Evolutionary conservation across 2,797 vertebrate genomes (phyloP), one percentile per base, ranked within the genome.

Genomic region (Myoxocephalus aenaeus): DNA sequence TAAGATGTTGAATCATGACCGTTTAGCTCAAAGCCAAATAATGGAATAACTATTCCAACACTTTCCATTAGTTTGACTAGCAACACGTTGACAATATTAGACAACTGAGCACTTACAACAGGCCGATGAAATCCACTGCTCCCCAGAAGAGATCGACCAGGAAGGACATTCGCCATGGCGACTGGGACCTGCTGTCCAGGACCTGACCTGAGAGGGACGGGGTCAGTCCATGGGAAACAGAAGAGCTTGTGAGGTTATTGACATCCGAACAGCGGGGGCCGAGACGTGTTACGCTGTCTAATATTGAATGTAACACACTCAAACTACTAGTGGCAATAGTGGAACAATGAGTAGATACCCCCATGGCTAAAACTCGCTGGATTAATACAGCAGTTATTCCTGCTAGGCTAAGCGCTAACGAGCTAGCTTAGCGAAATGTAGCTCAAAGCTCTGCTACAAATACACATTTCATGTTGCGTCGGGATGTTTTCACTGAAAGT

Each of bases 71-170:
- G 8, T 59, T 36, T 59, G 10, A n/a, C 9, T 20, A 58, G 29
- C 57, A 59, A 59, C 57, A 61, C 53, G 22, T 54, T 14, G 13
- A 34, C 56, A 34, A 10, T 25, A 25, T 36, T 11, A 51, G 15
- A 22, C 7, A 42, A 13, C 8, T 27, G 3, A 53, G 3, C 9
- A 96, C 97, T 97, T 95, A 99, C 97, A 96, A 99, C 2, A 98
- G 88, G 85, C 96, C 90, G 65, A 99, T 80, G 32, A 99, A 97
- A 80, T 99, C 97, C 77, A 97, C 95, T 69, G 95, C 96, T 12
- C 94, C 96, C 98, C 97, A 99, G 81, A 99, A 97, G 66, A 99
- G 93, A 77, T 98, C 96, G 17, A 93, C 92, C 83, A 98, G 90
- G 22, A 96, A 92, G 64, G 97, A 97, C 59, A 99, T 86, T 46